Evolutionary conservation across 2,888 invertebrate species (phyloP), one percentile per base, ranked within the genome.

Genomic region (Nezara viridula): DNA sequence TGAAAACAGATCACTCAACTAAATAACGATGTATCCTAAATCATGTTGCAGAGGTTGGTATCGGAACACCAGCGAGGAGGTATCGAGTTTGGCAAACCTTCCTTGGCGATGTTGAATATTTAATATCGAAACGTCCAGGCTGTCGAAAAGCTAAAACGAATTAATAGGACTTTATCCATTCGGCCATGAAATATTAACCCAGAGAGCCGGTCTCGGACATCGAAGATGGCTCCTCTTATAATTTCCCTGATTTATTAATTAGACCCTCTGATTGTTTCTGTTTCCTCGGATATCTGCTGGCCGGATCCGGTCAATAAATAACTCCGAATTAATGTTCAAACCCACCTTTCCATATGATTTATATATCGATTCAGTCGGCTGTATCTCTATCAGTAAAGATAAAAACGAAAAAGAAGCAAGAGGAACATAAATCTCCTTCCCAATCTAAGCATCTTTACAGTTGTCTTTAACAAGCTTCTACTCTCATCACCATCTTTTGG

Each of bases 361-460:
- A 81, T 81, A 81, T 9, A 81, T 40, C 44, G 81, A 81, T 81
- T 47, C 81, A n/a, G n/a, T n/a, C 12, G 44, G 44, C 44, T 44
- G 81, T 81, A 81, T 81, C 81, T 81, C 81, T 81, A 81, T 81
- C 81, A 81, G 44, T 81, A n/a, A 47, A 81, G 81, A 81, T 81
- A 44, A 81, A 77, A 81, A 77, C 44, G 4, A 47, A 44, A 81
- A 44, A 40, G 40, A 40, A 27, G 37, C 14, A 27, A 73, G 66
- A 19, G 32, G 19, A n/a, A 40, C 81, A 81, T 81, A 81, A 81
- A 81, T 81, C 81, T 81, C n/a, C 81, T 12, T 24, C 81, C 44
- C 81, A 81, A 81, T 81, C 81, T 47, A 73, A 32, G 32, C 32
- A 73, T 73, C 66, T 73, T 73, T 81, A 44, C 81, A 47, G 44